Base-by-base conservation (phyloP, 2,797 vertebrate genomes). In the Sebastes iracundus region DNA sequence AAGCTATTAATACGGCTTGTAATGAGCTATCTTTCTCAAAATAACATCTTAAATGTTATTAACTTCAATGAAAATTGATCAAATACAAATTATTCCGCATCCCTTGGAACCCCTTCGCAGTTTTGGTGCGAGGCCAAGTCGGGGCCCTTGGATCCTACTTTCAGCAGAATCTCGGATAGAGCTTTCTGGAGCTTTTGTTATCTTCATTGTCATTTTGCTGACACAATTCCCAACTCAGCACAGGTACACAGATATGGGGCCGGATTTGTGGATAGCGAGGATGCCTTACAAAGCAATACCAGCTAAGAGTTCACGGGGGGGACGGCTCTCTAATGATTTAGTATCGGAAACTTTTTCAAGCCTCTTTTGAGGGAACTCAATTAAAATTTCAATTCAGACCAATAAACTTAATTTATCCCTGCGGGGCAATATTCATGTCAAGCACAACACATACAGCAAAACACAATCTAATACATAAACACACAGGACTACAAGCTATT, bases 191-290 rank as follows among this genome's bases (percentile, higher is more conserved):
- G 80, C 77, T 84, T 85, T 81, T 81, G 72, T 90, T 92, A 87
- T 92, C 81, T 88, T 89, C 80, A 88, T 86, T 88, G 88, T 88
- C 85, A 85, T 90, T 88, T 92, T 84, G 84, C 90, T 92, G 93
- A 92, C 88, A 87, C 81, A 85, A 89, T 82, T 90, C 87, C 88
- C 91, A 80, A 53, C 82, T 87, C 91, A 85, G 90, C 90, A 83
- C 74, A 88, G 80, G 87, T 82, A 79, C 79, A 74, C 81, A 85
- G 80, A 87, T 86, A 87, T 22, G 5, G 81, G 52, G 66, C 30
- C 1, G 10, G 82, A 92, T 88, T 68, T 81, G 82, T 13, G 5
- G 85, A 88, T 35, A 74, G 61, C 65, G 65, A 72, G 86, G 82
- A 89, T 35, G 77, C 85, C 87, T 91, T 90, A 91, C 86, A 82